Evolutionary conservation across 64 coral and sea anemone genomes (phyloP), one percentile per base, ranked within the genome.

Genomic region (Catalaphyllia jardinei): DNA sequence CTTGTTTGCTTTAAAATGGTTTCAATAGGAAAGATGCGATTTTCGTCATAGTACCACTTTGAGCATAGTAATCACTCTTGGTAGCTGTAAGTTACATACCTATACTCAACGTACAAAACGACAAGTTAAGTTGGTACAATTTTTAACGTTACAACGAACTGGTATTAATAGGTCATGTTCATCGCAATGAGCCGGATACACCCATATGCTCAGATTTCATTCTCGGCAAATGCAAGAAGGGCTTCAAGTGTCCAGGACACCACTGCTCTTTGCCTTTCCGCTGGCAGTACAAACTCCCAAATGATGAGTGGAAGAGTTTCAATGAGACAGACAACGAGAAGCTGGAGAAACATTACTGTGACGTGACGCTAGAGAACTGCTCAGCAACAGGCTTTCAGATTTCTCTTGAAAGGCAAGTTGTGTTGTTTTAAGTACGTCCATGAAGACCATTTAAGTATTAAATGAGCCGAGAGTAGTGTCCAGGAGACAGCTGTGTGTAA

Each of bases 211-310:
- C 51, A 38, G 61, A 86, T 4, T 96, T 87, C 80, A 74, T 96
- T 52, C 80, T 96, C 17, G 87, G 91, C 4, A 89, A 67, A 35
- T 96, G 94, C 25, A 89, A 74, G 19, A 87, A 90, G 33, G 88
- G 94, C 10, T 4, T 8, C 17, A 80, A 90, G 61, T 96, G 94
- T 50, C 22, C 54, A 31, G 57, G 15, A 1, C 94, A 96, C 33
- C 94, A 96, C 49, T 93, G 94, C 27, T 39, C 20, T 51, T 67
- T 90, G 80, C 88, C 94, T 20, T 96, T 87, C 52, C 94, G 93
- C 27, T 96, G 94, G 94, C 79, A 92, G 27, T 96, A 96, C 88
- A 19, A 29, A 29, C 49, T 16, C 12, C 24, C 67, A 42, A 14
- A 8, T 3, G 9, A 57, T 4, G 49, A 65, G 12, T 96, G 94